Evolutionary conservation across 2,113 vertebrate genomes (phyloP), one percentile per base, ranked within the genome.

Genomic region (Penelope pileata): DNA sequence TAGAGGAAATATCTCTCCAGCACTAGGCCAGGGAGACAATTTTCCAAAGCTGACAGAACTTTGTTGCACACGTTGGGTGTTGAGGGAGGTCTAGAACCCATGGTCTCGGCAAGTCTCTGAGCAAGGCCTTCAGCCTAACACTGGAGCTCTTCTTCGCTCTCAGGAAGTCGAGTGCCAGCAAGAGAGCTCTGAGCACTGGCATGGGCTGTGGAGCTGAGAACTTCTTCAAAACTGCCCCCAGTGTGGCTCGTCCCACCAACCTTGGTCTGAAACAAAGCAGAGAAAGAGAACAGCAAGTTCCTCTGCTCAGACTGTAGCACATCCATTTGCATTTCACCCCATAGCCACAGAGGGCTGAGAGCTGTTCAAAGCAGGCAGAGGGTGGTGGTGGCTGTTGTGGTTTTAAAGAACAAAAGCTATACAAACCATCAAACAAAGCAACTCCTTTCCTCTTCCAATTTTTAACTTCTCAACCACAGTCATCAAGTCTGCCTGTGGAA

Each of bases 201-300:
- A 0, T 99, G 98, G 5, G 99, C 99, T 3, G 99, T 96, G 12
- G 99, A 99, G 70, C 98, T 99, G 92, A 99, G 98, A 50, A 99
- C 99, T 22, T 99, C 99, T 97, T 99, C 99, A 81, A 99, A 99
- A 96, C 97, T 99, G 93, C 99, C 99, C 45, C 98, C 98, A 0
- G 94, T 70, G 50, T 96, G 94, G 86, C 95, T 97, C 1, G 98
- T 73, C 9, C 97, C 97, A 10, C 99, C 99, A 81, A 99, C 99
- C 97, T 99, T 99, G 75, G 99, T 98, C 99, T 99, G 94, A 90
- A 98, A 97, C 1, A 32, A 80, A 32, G 64, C 63, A 94, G 88
- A 97, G 2, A 67, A 66, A 81, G 38, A 93, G 32, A 91, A 63
- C 21, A 91, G 48, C 17, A 62, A 50, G 60, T 32, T 75, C 29